Percentiles rank a stretch among this genome's conserved stretches.
Conservation (phyloP, 1,140 invertebrate species). For the Caenorhabditis brenneri region DNA sequence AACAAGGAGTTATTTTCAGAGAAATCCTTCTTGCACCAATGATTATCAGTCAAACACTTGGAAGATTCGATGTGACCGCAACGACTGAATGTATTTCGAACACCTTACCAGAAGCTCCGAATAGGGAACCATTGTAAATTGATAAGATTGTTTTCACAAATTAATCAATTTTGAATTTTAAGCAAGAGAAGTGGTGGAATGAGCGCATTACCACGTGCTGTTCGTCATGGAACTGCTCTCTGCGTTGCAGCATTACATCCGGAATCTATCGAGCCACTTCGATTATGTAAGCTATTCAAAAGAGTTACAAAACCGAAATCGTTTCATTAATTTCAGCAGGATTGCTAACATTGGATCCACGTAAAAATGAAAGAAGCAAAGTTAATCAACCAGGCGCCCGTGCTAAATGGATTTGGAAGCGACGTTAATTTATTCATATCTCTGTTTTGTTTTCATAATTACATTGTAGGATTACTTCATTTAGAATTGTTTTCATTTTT, state of each 20-base stretch:
- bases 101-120: slow-evolving; percentile 19
- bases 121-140: background rate
- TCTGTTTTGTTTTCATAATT: background rate
- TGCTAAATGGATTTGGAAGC: slow-evolving; percentile 85
- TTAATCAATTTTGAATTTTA: background rate
- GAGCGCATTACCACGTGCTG: slow-evolving; percentile 59
- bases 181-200: slow-evolving; percentile 56
- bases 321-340: slow-evolving; percentile 80
- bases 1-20: no score
- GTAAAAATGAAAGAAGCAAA: slow-evolving; percentile 88
- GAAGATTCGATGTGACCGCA: slow-evolving; percentile 62
- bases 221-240: slow-evolving; percentile 61
- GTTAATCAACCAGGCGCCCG: slow-evolving; percentile 87
- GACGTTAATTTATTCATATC: slow-evolving; percentile 50
- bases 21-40: slow-evolving; percentile 64
- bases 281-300: slow-evolving; percentile 57
- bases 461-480: background rate
- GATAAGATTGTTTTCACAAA: background rate
- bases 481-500: background rate
- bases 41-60: slow-evolving; percentile 61
- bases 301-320: no score
- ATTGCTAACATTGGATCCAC: slow-evolving; percentile 81
- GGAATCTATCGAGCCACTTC: slow-evolving; percentile 57
- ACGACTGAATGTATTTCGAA: slow-evolving; percentile 41
- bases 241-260: slow-evolving; percentile 65